These are phyloP conservation scores for Hyppa rectilinea DNA, from an alignment of 2,888 invertebrate genomes.

Conservation along the genomic window DNA sequence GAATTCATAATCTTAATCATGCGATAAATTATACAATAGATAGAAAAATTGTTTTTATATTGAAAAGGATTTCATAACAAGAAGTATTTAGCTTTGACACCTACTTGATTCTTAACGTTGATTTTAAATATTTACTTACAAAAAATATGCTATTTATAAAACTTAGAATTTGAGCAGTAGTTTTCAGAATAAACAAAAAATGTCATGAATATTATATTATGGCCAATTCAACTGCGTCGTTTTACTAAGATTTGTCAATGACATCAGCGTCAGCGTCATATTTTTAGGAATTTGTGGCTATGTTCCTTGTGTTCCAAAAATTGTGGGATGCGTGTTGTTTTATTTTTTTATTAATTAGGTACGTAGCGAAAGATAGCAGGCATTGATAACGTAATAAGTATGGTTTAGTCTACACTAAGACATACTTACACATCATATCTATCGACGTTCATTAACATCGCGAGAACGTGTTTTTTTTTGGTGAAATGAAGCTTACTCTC, in stretches of 20 bases:
- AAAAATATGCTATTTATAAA: not conserved
- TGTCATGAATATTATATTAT: not conserved
- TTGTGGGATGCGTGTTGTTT: not conserved
- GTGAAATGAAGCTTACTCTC: conserved; percentile 11
- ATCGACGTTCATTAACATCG: conserved; percentile 9
- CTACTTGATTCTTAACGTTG: conserved; percentile 14
- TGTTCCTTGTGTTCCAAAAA: not conserved
- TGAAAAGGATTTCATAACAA: not conserved
- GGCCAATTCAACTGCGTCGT: conserved; percentile 11
- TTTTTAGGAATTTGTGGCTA: not conserved
- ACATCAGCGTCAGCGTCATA: conserved; percentile 22
- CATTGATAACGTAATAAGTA: not conserved
- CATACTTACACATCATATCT: no score
- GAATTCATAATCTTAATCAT: not conserved
- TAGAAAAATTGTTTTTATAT: not conserved
- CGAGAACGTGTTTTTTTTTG: conserved; percentile 10
- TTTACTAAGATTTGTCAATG: conserved; percentile 6
- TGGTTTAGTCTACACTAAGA: no score
- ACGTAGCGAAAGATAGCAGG: not conserved
- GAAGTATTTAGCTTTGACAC: not conserved
- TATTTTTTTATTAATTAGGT: conserved; percentile 4
- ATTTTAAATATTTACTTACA: not conserved
- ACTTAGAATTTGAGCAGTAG: conserved; percentile 1
- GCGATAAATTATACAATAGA: no score
- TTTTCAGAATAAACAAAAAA: conserved; percentile 14